Evolutionary conservation across 2,888 invertebrate species (phyloP).

Genomic region (Prosapia bicincta): DNA sequence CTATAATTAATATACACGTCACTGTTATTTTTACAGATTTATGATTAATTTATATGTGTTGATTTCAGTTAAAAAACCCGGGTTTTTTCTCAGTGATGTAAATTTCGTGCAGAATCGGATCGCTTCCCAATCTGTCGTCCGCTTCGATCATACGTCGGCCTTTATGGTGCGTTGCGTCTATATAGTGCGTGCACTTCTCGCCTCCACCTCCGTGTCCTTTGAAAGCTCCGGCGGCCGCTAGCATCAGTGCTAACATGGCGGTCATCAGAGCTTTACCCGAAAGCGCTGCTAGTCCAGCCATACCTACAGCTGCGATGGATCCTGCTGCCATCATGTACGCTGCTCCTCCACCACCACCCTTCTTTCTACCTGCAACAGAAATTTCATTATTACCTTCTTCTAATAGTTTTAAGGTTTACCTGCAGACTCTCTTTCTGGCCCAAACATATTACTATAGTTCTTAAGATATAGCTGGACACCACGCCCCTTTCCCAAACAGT

Average conservation of each 20-base stretch:
- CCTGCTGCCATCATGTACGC: slow-evolving; percentile 49
- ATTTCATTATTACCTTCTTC: background rate
- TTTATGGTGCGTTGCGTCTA: background rate
- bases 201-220: slow-evolving; percentile 30
- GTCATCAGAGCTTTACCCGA: slow-evolving; percentile 84
- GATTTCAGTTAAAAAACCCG: background rate
- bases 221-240: slow-evolving; percentile 61
- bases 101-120: background rate
- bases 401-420: no score
- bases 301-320: slow-evolving; percentile 75
- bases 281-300: slow-evolving; percentile 74
- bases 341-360: slow-evolving; percentile 22
- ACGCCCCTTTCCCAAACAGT: no score
- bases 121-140: background rate
- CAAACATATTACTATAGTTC: no score
- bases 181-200: background rate
- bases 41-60: no score
- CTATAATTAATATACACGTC: no score
- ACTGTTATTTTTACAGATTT: no score
- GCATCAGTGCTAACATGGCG: slow-evolving; percentile 74
- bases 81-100: background rate
- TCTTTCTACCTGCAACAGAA: slow-evolving; percentile 19
- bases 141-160: background rate
- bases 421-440: no score
- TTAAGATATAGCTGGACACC: no score